These are phyloP conservation scores for Palythoa heliodiscus DNA, from an alignment of 92 coral and sea anemone species.

Conservation along the genomic window DNA sequence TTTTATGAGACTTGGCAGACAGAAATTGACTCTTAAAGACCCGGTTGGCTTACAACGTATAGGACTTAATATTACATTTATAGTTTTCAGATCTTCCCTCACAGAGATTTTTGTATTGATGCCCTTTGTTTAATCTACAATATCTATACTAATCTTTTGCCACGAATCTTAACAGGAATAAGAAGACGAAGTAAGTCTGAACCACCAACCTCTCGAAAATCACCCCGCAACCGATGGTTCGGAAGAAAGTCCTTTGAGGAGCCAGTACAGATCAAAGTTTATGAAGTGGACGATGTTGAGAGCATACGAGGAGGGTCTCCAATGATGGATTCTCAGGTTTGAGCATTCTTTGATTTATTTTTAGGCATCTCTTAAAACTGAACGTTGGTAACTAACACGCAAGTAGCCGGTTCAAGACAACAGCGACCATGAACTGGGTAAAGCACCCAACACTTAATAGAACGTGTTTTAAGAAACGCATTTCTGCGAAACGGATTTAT, in stretches of 20 bases:
- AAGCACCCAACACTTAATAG: too few species aligned
- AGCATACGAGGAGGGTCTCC: slow-evolving; percentile 56
- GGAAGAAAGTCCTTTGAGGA: slow-evolving; percentile 86
- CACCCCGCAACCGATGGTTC: slow-evolving; percentile 86
- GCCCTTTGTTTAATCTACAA: background rate
- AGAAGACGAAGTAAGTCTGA: slow-evolving; percentile 79
- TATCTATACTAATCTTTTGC: background rate
- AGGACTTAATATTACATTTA: too few species aligned
- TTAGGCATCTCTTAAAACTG: background rate
- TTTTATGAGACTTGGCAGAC: too few species aligned
- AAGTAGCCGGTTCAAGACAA: background rate
- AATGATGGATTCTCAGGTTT: background rate
- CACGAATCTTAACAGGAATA: slow-evolving; percentile 37
- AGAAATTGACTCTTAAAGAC: too few species aligned
- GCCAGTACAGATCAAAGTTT: slow-evolving; percentile 76
- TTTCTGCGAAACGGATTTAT: too few species aligned
- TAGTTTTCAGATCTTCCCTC: too few species aligned
- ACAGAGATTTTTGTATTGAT: too few species aligned
- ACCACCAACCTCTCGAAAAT: slow-evolving; percentile 67
- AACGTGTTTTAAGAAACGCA: too few species aligned
- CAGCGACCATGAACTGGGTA: too few species aligned
- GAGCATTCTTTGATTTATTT: background rate
- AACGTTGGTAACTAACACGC: background rate
- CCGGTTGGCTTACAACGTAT: too few species aligned
- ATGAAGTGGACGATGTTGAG: slow-evolving; percentile 88